A percentile compares a stretch with the other conserved stretches of the same genome.
These are phyloP conservation scores for Idaea dimidiata DNA, from an alignment of 2,888 invertebrate genomes.

Conservation along the genomic window DNA sequence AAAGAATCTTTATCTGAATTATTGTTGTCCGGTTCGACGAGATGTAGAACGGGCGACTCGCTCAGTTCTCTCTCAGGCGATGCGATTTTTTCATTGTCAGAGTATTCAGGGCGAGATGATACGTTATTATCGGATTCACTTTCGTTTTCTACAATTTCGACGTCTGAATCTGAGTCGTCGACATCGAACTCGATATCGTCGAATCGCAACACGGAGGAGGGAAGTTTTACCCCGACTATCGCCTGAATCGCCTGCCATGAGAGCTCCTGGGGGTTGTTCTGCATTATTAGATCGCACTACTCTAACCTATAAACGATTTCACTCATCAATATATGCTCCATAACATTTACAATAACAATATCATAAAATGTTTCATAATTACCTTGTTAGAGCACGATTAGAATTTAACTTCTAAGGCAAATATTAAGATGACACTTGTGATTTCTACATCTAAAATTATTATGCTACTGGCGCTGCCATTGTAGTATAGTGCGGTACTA, in stretches of 20 bases:
- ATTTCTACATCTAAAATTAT: slow-evolving; percentile 82
- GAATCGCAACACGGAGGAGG: slow-evolving; percentile 75
- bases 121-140: slow-evolving; percentile 76
- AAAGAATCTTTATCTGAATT: slow-evolving; percentile 65
- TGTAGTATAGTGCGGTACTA: neutral
- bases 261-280: slow-evolving; percentile 82
- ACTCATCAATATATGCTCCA: slow-evolving; percentile 58
- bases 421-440: slow-evolving; percentile 70
- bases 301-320: slow-evolving; percentile 80
- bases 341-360: slow-evolving; percentile 36
- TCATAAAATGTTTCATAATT: slow-evolving; percentile 42
- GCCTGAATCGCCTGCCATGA: slow-evolving; percentile 81
- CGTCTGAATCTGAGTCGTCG: slow-evolving; percentile 77
- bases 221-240: slow-evolving; percentile 80
- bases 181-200: slow-evolving; percentile 78
- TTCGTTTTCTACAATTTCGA: slow-evolving; percentile 77
- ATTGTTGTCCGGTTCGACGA: slow-evolving; percentile 74
- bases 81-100: slow-evolving; percentile 71
- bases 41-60: slow-evolving; percentile 71
- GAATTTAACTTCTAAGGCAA: slow-evolving; percentile 46
- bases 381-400: slow-evolving; percentile 68
- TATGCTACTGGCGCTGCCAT: slow-evolving; percentile 53
- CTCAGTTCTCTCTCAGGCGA: slow-evolving; percentile 71
- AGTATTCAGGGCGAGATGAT: slow-evolving; percentile 69
- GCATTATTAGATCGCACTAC: slow-evolving; percentile 80